A percentile compares a stretch with the other conserved stretches of the same genome.
Evolutionary conservation across 2,888 invertebrate genomes (phyloP).

Genomic region (Lithodes maja): DNA sequence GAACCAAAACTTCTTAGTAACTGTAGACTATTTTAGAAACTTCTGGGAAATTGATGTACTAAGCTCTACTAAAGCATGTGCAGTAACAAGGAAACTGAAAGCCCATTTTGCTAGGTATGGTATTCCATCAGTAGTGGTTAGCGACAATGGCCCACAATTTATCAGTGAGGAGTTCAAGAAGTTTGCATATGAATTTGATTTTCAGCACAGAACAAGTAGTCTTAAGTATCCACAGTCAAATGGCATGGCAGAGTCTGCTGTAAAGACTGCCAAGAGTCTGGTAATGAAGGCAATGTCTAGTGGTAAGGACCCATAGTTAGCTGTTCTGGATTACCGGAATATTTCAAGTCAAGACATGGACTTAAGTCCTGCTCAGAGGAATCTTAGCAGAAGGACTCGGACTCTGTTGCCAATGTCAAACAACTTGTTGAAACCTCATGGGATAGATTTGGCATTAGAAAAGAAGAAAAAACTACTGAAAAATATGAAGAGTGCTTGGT

Average conservation of each 20-base stretch:
- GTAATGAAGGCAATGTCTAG: constrained; percentile 18
- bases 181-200: not conserved
- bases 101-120: too few species aligned
- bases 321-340: not conserved
- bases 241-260: constrained; percentile 28
- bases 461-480: not conserved
- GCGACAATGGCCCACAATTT: too few species aligned
- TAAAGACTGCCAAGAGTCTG: constrained; percentile 29
- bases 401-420: constrained; percentile 15
- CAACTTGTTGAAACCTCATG: not conserved
- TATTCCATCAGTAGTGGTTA: too few species aligned
- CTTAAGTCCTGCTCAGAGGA: not conserved
- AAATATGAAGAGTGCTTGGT: constrained; percentile 2
- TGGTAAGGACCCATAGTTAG: constrained; percentile 20
- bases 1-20: too few species aligned
- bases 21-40: too few species aligned
- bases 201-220: constrained; percentile 8
- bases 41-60: too few species aligned
- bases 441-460: not conserved
- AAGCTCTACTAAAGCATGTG: too few species aligned
- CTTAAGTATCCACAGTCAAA: constrained; percentile 28
- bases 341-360: not conserved
- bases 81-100: too few species aligned
- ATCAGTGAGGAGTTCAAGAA: too few species aligned
- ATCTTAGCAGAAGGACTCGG: constrained; percentile 2